Percentiles rank a stretch among this genome's conserved stretches.
Evolutionary conservation across 2,797 vertebrate genomes (phyloP).

Genomic region (Brotula barbata): DNA sequence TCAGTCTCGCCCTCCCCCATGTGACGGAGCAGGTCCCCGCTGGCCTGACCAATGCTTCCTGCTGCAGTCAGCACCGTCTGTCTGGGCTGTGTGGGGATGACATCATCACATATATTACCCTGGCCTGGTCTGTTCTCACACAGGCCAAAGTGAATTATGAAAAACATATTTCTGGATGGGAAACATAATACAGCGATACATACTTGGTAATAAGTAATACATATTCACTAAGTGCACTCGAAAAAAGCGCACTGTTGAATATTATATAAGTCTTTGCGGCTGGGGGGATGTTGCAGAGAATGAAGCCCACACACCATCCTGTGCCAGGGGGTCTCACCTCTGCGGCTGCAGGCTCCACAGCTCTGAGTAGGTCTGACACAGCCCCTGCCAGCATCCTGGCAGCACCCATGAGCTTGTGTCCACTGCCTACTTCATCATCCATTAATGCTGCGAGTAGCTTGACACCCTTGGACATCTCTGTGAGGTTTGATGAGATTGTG

Average conservation of each 20-base stretch:
- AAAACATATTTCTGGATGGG: constrained; percentile 48
- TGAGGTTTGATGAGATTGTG: constrained; percentile 98
- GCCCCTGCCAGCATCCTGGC: constrained; percentile 92
- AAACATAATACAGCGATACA: not conserved
- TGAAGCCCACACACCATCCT: constrained; percentile 19
- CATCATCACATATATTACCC: constrained; percentile 68
- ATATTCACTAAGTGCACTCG: constrained; percentile 29
- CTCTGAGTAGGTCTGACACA: constrained; percentile 93
- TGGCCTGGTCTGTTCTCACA: constrained; percentile 38
- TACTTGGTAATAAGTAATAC: constrained; percentile 2
- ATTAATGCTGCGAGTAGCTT: constrained; percentile 94
- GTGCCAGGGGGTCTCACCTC: constrained; percentile 80
- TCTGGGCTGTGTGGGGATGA: constrained; percentile 83
- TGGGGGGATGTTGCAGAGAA: constrained; percentile 24
- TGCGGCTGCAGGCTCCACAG: constrained; percentile 93
- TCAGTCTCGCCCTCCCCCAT: constrained; percentile 98
- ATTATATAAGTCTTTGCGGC: constrained; percentile 18
- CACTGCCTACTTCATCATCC: constrained; percentile 95
- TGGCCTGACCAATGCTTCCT: constrained; percentile 97
- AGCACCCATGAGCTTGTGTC: constrained; percentile 93
- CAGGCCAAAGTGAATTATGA: constrained; percentile 39
- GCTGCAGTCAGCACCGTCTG: constrained; percentile 97
- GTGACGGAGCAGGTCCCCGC: constrained; percentile 93
- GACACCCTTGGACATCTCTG: constrained; percentile 98
- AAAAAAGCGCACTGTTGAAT: constrained; percentile 19